These are phyloP conservation scores for Cryptoblepharus egeriae DNA, from an alignment of 2,797 vertebrate species.

Conservation along the genomic window DNA sequence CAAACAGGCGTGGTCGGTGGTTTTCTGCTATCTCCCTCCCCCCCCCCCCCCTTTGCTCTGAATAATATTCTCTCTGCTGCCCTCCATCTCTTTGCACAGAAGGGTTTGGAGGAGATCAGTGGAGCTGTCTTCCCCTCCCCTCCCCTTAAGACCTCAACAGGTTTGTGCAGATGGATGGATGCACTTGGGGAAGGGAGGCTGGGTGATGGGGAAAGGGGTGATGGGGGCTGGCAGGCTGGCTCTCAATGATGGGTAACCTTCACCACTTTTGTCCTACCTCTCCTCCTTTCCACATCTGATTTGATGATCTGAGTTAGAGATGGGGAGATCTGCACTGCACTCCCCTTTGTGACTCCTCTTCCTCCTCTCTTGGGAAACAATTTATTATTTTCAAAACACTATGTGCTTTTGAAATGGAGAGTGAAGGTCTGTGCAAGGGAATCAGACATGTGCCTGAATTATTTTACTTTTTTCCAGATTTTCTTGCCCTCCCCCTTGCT, in stretches of 20 bases:
- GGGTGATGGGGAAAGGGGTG: background rate
- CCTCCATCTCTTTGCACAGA: slow-evolving; percentile 13
- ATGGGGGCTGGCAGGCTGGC: background rate
- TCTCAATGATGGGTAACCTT: background rate
- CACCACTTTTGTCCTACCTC: background rate
- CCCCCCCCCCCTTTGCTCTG: no score
- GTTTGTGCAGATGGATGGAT: slow-evolving; percentile 46
- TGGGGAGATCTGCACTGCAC: background rate
- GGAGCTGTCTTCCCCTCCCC: background rate
- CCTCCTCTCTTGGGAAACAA: background rate
- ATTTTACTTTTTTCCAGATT: background rate
- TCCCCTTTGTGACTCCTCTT: no score
- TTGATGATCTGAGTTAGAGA: background rate
- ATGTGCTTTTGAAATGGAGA: background rate
- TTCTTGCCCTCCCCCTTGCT: no score
- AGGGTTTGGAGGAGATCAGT: background rate
- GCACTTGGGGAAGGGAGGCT: slow-evolving; percentile 20
- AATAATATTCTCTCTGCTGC: background rate
- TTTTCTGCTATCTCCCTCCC: background rate
- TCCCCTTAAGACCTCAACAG: slow-evolving; percentile 57
- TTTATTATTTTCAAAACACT: background rate
- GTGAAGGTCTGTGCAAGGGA: background rate
- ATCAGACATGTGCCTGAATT: background rate
- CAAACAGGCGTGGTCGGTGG: slow-evolving; percentile 75
- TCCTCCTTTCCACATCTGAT: background rate